Base-by-base conservation (phyloP, 2,888 invertebrate species). In the Eumacrocentrus americanus region DNA sequence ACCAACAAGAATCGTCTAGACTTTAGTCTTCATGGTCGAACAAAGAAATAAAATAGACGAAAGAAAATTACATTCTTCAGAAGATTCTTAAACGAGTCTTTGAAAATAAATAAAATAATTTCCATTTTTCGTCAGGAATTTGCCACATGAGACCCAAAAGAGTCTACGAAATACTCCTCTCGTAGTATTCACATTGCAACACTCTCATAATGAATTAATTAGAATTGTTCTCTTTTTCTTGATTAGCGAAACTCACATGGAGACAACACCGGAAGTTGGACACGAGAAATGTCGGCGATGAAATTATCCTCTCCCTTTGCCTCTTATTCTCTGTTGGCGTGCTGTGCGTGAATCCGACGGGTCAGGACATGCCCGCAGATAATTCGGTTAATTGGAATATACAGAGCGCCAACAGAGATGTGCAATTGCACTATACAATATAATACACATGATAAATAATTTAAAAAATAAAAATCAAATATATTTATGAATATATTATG, bases 311-410 rank as follows among this genome's bases (percentile, higher is more conserved):
- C 58, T 57, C 54, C 51, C 22, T 40, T 44, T 25, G 20, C 42
- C 16, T 40, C 22, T 54, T 42, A 40, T 29, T 54, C 42, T 37
- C 23, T 40, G 14, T 38, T 48, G 47, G 37, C 53, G 16, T 48
- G 48, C 23, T 37, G 37, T 54, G 60, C 60, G 61, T 67, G 66
- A 68, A 66, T 63, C 60, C 59, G 54, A 50, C 53, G 63, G 67
- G 67, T 68, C 64, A 65, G 50, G 67, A 64, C 57, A 66, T 62
- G 65, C 65, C 62, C 65, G 63, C 67, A 9, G 68, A 73, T 75
- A 73, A 75, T 76, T 76, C 72, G 71, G 70, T 77, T 76, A 76
- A 77, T 76, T 74, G 75, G 68, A 72, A 69, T 68, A 70, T n/a
- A n/a, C 66, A 69, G 60, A 62, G 62, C 60, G 46, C 44, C 48